Base-by-base conservation (phyloP, 2,888 invertebrate species). In the Ochropacha duplaris region DNA sequence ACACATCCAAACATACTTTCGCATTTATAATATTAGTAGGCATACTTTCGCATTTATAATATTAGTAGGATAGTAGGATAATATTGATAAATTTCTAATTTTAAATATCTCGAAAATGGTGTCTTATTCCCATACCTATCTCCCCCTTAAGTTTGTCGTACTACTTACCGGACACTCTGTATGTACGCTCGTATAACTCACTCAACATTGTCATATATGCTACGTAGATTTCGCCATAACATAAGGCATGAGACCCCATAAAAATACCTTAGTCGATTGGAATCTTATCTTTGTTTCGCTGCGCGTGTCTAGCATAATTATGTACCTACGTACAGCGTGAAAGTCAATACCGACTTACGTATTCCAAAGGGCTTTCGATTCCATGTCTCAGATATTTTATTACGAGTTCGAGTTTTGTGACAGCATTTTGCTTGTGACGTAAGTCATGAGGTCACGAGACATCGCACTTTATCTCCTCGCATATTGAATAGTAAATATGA, bases 281-380 rank as follows among this genome's bases (percentile, higher is more conserved):
- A 75, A 74, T 75, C 68, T 76, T 76, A 77, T 78, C 70, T 69
- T 69, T 68, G 69, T 65, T 61, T 74, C 70, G 71, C 68, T 65
- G 73, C 72, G 76, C 72, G 77, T 89, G 88, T 72, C 69, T 66
- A 54, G 85, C 81, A 85, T 90, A 68, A 72, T 44, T n/a, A n/a
- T n/a, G n/a, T n/a, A n/a, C n/a, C n/a, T n/a, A 44, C 19, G 74
- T 79, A 79, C 76, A 78, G 78, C 74, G 86, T 82, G 91, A 92
- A 90, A 91, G 91, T 86, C 65, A 63, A 66, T 64, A 61, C 70
- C 62, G 31, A 71, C 72, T 77, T 82, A 72, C 73, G 72, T 69
- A 75, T 74, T 75, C 68, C 64, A 64, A 74, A 79, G 80, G 82
- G 82, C 79, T 81, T 83, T 83, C 80, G 69, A 76, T 81, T 78